Base-by-base conservation (phyloP, 2,797 vertebrate species). In the Coregonus ussuriensis region DNA sequence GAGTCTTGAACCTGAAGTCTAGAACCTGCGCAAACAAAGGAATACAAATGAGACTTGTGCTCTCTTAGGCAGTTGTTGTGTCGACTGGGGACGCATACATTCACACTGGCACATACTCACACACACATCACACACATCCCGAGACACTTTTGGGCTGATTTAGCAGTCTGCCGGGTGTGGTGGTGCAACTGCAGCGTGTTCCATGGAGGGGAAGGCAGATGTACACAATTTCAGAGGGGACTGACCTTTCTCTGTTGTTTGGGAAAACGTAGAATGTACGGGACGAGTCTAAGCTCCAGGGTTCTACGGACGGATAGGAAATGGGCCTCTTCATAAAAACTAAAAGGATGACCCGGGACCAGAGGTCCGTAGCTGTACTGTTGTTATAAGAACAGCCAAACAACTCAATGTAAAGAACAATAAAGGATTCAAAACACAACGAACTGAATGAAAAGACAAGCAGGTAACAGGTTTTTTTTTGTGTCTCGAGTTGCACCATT, bases 251-350 rank as follows among this genome's bases (percentile, higher is more conserved):
- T 59, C 59, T 63, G 59, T 25, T 63, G 59, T 25, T 63, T 29
- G 21, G 59, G 59, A 63, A 95, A 95, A 94, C 94, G 96, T 92
- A 91, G 94, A 98, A 98, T 98, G 97, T 98, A 97, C 94, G 96
- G 95, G 96, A 96, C 84, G 85, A 93, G 88, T 88, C 89, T 63
- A 63, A 4, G 59, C 59, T 62, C 56, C 9, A 62, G n/a, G 25
- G 21, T 62, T 62, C 41, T 47, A 47, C 41, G 11, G 41, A 13
- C 9, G 9, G 9, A 47, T 47, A 47, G 41, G 41, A 47, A 47
- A 47, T 47, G 41, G 41, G 41, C 41, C 41, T 47, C 59, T 63
- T 63, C n/a, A 63, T 25, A 29, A 63, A 11, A 63, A 63, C 21
- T 29, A 21, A 25, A 25, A 25, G 59, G 21, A 63, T 25, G 21